A percentile compares a stretch with the other conserved stretches of the same genome.
Evolutionary conservation across 2,888 invertebrate genomes (phyloP).

Genomic region (Chloromyia formosa): DNA sequence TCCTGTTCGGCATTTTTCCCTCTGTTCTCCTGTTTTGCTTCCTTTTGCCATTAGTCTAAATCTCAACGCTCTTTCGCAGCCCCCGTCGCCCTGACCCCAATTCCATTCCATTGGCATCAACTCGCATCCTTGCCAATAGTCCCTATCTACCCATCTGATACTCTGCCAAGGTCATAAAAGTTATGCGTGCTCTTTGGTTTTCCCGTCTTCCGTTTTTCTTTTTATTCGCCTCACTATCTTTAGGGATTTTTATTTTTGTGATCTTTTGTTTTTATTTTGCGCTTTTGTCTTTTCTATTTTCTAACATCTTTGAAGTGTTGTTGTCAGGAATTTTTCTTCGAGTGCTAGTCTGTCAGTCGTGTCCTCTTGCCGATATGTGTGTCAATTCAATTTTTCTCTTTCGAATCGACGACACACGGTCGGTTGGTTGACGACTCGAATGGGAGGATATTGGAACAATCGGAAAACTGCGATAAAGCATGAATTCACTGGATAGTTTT

Average conservation of each 20-base stretch:
- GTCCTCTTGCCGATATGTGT: background rate
- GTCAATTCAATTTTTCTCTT: conserved; percentile 35
- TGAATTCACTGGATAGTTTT: background rate
- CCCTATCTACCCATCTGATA: conserved; percentile 21
- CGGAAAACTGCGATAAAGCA: background rate
- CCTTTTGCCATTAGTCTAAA: background rate
- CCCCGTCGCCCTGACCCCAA: background rate
- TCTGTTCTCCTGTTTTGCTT: background rate
- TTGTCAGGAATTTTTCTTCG: conserved; percentile 4
- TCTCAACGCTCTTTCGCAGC: too few relatives aligned
- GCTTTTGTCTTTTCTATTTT: conserved; percentile 15
- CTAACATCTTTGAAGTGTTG: conserved; percentile 15
- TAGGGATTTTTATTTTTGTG: too few relatives aligned
- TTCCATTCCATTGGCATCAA: background rate
- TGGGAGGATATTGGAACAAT: background rate
- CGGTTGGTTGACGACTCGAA: too few relatives aligned
- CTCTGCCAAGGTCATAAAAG: conserved; percentile 43
- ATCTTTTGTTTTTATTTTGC: too few relatives aligned
- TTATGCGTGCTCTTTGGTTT: conserved; percentile 43
- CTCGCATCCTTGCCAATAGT: conserved; percentile 6
- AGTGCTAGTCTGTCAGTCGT: conserved; percentile 4
- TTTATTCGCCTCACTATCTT: too few relatives aligned
- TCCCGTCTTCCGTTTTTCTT: background rate
- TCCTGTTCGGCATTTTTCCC: conserved; percentile 12
- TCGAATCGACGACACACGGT: background rate